Base-by-base conservation (phyloP, 2,113 vertebrate genomes). In the Chloropsis cyanopogon region DNA sequence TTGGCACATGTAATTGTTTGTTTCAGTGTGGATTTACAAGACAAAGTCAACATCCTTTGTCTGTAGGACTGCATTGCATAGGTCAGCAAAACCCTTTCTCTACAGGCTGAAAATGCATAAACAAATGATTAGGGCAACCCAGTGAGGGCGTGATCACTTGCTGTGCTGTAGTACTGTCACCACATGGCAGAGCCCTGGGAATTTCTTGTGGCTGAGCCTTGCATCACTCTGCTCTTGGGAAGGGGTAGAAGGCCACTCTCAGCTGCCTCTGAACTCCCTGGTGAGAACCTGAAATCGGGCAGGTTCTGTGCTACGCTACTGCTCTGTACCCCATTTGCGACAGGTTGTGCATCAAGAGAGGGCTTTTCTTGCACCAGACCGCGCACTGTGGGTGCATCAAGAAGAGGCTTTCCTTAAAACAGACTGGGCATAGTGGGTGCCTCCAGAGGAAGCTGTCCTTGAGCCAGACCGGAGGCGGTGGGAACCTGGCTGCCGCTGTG, bases 391-490 rank as follows among this genome's bases (percentile, higher is more conserved):
- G 4, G 10, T 16, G 33, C 66, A 9, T 52, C 37, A 11, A 26
- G 25, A 20, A 10, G 13, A 35, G 53, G 5, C 37, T 29, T 8
- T 24, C 19, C 35, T 19, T 5, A 18, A 68, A 31, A 10, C 13
- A 5, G 11, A 2, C 7, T 12, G 54, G 5, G 2, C 15, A 0
- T 2, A 0, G 20, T 3, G 35, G 8, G 17, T 24, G 49, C 21
- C 7, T 25, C 19, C 2, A 13, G 33, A 13, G 17, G 19, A 46
- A 42, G 8, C 26, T 24, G 7, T 10, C 5, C 25, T 12, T 5
- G 24, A 23, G 3, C 3, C 10, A 2, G 11, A 0, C 18, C 2
- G 56, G 7, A 0, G 10, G 1, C 6, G 0, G 10, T 2, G 24
- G 24, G 20, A 31, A 1, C 4, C 9, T 16, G 33, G 14, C 33